Evolutionary conservation across 2,888 invertebrate species (phyloP).

Genomic region (Morinoia aosen): DNA sequence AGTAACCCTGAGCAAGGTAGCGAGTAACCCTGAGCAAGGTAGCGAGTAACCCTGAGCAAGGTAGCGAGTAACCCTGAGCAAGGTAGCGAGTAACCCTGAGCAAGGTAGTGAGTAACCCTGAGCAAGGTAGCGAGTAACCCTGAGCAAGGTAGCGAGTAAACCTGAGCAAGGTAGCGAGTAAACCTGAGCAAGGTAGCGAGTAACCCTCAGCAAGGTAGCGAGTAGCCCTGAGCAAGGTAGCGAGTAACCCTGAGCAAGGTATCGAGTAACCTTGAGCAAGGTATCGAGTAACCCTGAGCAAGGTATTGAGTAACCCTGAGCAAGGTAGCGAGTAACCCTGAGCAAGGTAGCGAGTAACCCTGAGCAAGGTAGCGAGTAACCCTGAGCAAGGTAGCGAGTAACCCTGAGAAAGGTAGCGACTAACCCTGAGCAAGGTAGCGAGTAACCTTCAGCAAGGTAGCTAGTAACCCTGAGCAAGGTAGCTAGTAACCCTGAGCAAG

Average conservation of each 20-base stretch:
- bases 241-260: too few species aligned
- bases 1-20: background rate
- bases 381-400: too few species aligned
- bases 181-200: background rate
- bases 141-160: background rate
- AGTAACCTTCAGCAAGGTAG: background rate
- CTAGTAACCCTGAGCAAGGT: background rate
- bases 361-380: too few species aligned
- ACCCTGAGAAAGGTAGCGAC: too few species aligned
- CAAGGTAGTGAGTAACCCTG: background rate
- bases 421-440: background rate
- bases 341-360: background rate
- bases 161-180: background rate
- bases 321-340: background rate
- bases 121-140: background rate
- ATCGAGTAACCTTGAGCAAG: background rate
- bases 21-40: background rate
- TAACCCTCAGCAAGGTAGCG: background rate
- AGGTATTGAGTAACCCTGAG: background rate
- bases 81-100: too few species aligned
- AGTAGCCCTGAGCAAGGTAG: too few species aligned
- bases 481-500: background rate
- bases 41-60: background rate
- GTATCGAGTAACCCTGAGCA: background rate
- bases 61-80: too few species aligned